Evolutionary conservation across 2,888 invertebrate species (phyloP).

Genomic region (Stomorhina lunata): DNA sequence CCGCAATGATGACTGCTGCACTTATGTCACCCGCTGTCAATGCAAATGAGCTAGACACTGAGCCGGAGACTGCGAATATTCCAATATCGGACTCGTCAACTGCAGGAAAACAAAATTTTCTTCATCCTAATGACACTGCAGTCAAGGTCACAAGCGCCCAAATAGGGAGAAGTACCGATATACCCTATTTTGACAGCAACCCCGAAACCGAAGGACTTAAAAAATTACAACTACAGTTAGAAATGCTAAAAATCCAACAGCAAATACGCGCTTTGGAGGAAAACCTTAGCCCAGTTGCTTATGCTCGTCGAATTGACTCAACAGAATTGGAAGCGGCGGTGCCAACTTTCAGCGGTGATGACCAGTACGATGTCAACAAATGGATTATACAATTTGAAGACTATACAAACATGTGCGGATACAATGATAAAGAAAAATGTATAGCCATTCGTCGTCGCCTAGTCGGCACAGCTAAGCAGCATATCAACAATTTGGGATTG

Average conservation of each 20-base stretch:
- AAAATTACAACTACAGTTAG: neutral
- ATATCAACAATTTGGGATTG: conserved; percentile 6
- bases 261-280: neutral
- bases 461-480: neutral
- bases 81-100: neutral
- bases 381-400: conserved; percentile 45
- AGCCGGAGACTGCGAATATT: neutral
- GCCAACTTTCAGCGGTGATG: conserved; percentile 42
- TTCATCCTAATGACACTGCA: neutral
- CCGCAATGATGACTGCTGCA: too few relatives aligned
- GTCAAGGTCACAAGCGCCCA: too few relatives aligned
- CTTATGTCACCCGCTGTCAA: neutral
- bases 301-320: neutral
- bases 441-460: neutral
- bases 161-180: too few relatives aligned
- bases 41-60: too few relatives aligned
- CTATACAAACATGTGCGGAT: conserved; percentile 17
- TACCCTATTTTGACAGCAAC: neutral
- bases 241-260: conserved; percentile 2
- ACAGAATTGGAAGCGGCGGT: conserved; percentile 19
- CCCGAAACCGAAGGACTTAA: neutral
- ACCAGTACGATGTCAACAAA: conserved; percentile 31
- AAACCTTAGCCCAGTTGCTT: neutral
- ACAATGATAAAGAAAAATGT: conserved; percentile 21
- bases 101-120: neutral